A percentile compares a stretch with the other conserved stretches of the same genome.
Conservation (phyloP, 92 coral and sea anemone species). For the Blastomussa wellsi region DNA sequence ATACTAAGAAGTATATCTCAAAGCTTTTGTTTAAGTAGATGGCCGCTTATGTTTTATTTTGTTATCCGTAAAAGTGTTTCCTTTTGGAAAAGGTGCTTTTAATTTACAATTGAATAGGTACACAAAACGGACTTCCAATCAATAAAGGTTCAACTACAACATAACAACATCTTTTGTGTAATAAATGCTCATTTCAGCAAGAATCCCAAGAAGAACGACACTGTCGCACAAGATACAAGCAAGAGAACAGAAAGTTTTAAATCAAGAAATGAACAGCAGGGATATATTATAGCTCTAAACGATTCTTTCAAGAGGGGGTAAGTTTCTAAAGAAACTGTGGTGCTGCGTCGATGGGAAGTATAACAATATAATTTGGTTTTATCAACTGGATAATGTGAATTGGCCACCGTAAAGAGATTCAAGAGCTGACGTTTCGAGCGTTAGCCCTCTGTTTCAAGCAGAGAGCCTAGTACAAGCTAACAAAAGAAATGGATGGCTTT, state of each 20-base stretch:
- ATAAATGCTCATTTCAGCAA: neutral
- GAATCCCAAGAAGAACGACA: neutral
- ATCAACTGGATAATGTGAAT: too few relatives aligned
- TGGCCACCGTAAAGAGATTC: too few relatives aligned
- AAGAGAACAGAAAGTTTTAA: neutral
- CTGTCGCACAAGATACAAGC: neutral
- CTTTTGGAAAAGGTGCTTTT: conserved; percentile 15
- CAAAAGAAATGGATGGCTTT: neutral
- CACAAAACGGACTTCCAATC: conserved; percentile 19
- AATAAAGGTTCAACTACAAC: neutral
- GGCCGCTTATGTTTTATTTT: conserved; percentile 2
- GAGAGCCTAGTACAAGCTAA: conserved; percentile 3
- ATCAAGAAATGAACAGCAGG: neutral
- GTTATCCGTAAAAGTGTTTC: conserved; percentile 18
- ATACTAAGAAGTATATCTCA: neutral
- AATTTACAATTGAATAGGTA: conserved; percentile 4
- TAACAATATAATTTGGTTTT: too few relatives aligned
- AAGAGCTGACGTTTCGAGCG: too few relatives aligned
- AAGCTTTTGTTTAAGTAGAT: conserved; percentile 15
- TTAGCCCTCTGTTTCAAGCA: conserved; percentile 15
- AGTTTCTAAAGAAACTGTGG: neutral
- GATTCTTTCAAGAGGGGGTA: too few relatives aligned
- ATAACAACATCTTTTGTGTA: conserved; percentile 11
- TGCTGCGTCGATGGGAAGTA: too few relatives aligned
- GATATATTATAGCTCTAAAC: too few relatives aligned